phyloP scores from a whole-genome alignment of 1,140 invertebrate genomes.

The Bombus fervidus region DNA sequence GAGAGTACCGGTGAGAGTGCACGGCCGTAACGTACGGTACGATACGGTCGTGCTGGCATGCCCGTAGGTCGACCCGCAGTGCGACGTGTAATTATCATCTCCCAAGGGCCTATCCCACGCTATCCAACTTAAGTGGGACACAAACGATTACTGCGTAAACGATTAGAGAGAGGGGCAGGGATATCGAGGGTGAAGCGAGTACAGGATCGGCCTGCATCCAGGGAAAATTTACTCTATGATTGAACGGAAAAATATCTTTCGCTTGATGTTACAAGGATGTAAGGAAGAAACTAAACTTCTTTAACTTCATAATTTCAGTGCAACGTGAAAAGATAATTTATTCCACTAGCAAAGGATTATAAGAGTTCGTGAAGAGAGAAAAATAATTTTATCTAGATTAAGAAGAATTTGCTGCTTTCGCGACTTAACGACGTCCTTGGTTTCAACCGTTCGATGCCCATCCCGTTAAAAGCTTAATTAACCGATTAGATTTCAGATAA shows the following conservation, averaged over 20 bases:
- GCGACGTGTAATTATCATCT: conserved; percentile 78
- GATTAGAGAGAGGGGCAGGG: conserved; percentile 58
- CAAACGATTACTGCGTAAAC: conserved; percentile 70
- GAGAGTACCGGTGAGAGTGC: conserved; percentile 69
- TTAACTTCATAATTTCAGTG: not conserved
- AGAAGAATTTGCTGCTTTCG: conserved; percentile 30
- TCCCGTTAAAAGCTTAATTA: conserved; percentile 52
- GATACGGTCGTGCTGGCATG: conserved; percentile 66
- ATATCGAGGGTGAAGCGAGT: conserved; percentile 25
- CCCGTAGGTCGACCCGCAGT: conserved; percentile 64
- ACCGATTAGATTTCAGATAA: conserved; percentile 54
- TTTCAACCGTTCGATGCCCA: conserved; percentile 39
- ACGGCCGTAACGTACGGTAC: conserved; percentile 67
- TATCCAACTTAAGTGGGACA: conserved; percentile 74
- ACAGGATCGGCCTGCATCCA: not conserved
- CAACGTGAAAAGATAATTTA: not conserved
- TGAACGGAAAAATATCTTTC: not conserved
- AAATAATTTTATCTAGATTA: conserved; percentile 21
- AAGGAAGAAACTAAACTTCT: not conserved
- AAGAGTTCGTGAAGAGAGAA: not conserved
- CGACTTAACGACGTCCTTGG: conserved; percentile 52
- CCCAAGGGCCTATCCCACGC: conserved; percentile 79
- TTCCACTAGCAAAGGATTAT: not conserved
- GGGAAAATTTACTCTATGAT: not conserved
- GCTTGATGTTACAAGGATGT: not conserved